A percentile compares a stretch with the other conserved stretches of the same genome.
Evolutionary conservation across 2,113 vertebrate species (phyloP).

Genomic region (Entomyzon cyanotis): DNA sequence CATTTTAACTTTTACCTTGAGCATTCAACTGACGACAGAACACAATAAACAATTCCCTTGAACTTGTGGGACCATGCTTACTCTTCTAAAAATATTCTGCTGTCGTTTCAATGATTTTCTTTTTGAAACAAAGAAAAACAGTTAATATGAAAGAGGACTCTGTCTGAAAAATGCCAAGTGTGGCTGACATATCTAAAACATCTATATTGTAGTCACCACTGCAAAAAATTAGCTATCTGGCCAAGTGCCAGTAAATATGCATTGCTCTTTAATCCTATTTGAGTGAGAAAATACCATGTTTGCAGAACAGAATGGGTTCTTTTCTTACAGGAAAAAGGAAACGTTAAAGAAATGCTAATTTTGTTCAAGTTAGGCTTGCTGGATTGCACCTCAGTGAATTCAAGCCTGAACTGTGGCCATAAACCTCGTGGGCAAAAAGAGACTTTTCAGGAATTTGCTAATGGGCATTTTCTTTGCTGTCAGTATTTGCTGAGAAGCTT

Average conservation of each 20-base stretch:
- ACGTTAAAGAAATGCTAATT: background rate
- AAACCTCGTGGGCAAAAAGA: background rate
- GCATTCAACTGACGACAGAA: background rate
- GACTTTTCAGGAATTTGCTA: background rate
- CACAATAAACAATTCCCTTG: background rate
- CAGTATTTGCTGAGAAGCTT: background rate
- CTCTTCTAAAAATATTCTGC: background rate
- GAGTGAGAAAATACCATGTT: background rate
- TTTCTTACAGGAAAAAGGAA: background rate
- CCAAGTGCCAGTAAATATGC: background rate
- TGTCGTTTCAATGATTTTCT: background rate
- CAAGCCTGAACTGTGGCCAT: background rate
- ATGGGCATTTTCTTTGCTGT: background rate
- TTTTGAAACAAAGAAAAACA: background rate
- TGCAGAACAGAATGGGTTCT: background rate
- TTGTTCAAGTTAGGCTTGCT: background rate
- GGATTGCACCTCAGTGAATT: background rate
- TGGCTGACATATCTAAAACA: background rate
- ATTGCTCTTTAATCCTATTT: background rate
- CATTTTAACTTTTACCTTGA: constrained; percentile 11
- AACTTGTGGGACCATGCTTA: background rate
- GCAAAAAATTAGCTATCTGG: background rate
- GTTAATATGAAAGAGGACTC: background rate
- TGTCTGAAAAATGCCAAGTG: background rate
- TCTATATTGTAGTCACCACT: background rate